Conservation (phyloP, 2,888 invertebrate genomes). For the Encarsia formosa region DNA sequence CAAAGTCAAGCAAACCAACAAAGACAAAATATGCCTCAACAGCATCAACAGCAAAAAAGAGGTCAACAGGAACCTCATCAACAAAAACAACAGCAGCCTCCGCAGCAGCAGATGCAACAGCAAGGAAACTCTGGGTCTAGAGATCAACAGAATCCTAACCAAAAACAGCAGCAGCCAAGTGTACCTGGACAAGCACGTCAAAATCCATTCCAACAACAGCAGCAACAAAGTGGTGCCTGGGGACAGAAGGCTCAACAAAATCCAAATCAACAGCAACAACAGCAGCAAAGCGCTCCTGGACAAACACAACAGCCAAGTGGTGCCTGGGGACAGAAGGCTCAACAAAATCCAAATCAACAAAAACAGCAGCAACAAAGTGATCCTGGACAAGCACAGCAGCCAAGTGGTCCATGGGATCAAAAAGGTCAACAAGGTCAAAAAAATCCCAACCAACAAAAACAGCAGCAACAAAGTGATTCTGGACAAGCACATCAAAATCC, state of each 20-base stretch:
- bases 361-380: background rate
- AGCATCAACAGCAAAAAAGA: background rate
- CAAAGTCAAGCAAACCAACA: background rate
- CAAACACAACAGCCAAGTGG: background rate
- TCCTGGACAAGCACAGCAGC: background rate
- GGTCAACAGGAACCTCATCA: background rate
- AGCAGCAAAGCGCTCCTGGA: background rate
- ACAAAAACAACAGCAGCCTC: background rate
- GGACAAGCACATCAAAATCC: too few relatives aligned
- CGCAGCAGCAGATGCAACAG: conserved; percentile 7
- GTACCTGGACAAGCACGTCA: conserved; percentile 5
- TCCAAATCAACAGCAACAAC: conserved; percentile 6
- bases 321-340: background rate
- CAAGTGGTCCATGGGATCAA: too few relatives aligned
- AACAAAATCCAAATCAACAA: conserved; percentile 1
- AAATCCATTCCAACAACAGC: background rate
- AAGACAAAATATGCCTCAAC: conserved; percentile 1
- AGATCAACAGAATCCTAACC: background rate
- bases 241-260: background rate
- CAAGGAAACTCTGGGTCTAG: background rate
- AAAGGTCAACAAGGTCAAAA: too few relatives aligned
- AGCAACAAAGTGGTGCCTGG: background rate
- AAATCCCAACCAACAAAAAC: too few relatives aligned
- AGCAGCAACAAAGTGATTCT: too few relatives aligned
- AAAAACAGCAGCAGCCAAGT: background rate